phyloP scores from a whole-genome alignment of 2,797 vertebrate species.

The Nothura maculosa region DNA sequence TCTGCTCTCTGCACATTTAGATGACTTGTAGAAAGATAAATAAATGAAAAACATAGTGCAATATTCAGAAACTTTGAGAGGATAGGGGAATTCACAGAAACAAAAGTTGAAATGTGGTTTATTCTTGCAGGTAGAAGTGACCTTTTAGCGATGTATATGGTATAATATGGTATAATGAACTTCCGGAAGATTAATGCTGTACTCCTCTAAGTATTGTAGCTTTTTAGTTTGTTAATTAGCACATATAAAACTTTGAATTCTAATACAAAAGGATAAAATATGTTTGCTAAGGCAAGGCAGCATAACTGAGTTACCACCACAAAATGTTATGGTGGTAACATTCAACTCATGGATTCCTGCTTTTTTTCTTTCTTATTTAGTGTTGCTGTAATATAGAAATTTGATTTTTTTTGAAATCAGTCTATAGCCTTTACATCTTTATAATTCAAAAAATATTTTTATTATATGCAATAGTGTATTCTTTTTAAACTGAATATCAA shows the following conservation, averaged over 20 bases:
- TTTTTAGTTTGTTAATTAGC: not conserved
- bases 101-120: not conserved
- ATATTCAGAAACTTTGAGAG: not conserved
- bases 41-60: not conserved
- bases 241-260: not conserved
- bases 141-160: not conserved
- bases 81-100: not conserved
- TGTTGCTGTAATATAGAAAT: not conserved
- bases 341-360: not conserved
- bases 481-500: not conserved
- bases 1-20: not conserved
- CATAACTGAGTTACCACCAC: not conserved
- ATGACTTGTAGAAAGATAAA: not conserved
- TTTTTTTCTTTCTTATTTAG: not conserved
- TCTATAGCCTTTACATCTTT: not conserved
- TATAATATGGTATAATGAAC: not conserved
- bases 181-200: not conserved
- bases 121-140: not conserved
- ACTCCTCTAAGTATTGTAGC: not conserved
- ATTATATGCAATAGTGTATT: not conserved
- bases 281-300: not conserved
- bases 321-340: not conserved
- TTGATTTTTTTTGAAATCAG: not conserved
- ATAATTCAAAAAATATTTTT: not conserved
- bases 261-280: not conserved